Evolutionary conservation across 1,140 invertebrate species (phyloP).

Genomic region (Platyscapa corneri): DNA sequence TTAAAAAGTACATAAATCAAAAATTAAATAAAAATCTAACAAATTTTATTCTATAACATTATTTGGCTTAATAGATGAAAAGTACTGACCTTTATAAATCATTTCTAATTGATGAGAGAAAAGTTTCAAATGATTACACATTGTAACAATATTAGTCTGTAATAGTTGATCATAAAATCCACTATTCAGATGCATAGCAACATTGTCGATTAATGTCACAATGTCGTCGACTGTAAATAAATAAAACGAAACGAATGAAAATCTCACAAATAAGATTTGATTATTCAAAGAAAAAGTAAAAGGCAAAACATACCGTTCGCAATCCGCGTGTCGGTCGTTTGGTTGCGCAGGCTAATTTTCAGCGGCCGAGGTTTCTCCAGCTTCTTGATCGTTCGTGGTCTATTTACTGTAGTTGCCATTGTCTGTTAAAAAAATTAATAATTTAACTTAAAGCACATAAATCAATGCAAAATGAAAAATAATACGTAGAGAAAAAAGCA

Average conservation of each 20-base stretch:
- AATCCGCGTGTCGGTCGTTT: conserved; percentile 71
- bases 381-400: conserved; percentile 78
- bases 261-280: conserved; percentile 57
- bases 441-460: not conserved
- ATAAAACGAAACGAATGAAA: conserved; percentile 67
- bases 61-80: not conserved
- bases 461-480: not conserved
- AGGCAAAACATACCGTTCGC: conserved; percentile 64
- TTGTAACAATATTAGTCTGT: conserved; percentile 78
- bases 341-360: conserved; percentile 74
- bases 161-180: conserved; percentile 78
- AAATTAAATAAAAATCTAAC: too few species aligned
- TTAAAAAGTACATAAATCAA: too few species aligned
- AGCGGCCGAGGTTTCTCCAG: conserved; percentile 83
- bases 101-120: conserved; percentile 84
- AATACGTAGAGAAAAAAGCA: not conserved
- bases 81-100: conserved; percentile 80
- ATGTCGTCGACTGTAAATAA: conserved; percentile 79
- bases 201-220: conserved; percentile 82
- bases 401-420: conserved; percentile 70
- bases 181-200: conserved; percentile 80
- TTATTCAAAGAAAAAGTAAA: conserved; percentile 29
- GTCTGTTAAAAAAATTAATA: conserved; percentile 26
- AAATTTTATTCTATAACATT: too few species aligned
- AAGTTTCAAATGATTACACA: conserved; percentile 83